These are phyloP conservation scores for Huso huso DNA, from an alignment of 2,797 vertebrate species.

Conservation along the genomic window DNA sequence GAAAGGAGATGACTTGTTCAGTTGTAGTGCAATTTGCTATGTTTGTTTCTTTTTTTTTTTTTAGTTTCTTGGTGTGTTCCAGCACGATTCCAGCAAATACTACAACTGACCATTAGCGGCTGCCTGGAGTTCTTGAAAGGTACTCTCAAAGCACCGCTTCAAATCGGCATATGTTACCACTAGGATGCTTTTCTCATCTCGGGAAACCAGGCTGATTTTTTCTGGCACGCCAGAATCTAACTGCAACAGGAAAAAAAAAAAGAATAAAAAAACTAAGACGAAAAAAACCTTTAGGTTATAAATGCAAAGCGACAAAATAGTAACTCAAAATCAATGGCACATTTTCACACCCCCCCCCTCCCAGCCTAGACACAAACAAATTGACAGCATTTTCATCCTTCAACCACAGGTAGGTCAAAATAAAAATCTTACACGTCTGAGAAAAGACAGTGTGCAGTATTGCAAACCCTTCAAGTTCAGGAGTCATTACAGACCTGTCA, in stretches of 20 bases:
- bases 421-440: too few species aligned
- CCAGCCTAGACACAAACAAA: too few species aligned
- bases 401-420: too few species aligned
- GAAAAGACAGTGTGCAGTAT: too few species aligned
- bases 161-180: slow-evolving; percentile 98
- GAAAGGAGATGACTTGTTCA: slow-evolving; percentile 71
- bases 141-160: slow-evolving; percentile 98
- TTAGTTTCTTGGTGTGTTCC: slow-evolving; percentile 58
- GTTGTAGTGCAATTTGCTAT: slow-evolving; percentile 91
- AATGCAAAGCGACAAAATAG: too few species aligned
- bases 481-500: too few species aligned
- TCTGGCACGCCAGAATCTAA: slow-evolving; percentile 95
- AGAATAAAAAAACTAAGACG: slow-evolving; percentile 19
- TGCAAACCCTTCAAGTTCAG: too few species aligned
- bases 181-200: slow-evolving; percentile 96
- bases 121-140: slow-evolving; percentile 96
- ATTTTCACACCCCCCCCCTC: too few species aligned
- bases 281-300: too few species aligned
- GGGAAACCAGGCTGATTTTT: slow-evolving; percentile 97
- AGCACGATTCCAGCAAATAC: slow-evolving; percentile 63
- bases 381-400: too few species aligned
- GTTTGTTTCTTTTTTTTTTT: slow-evolving; percentile 28
- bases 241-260: slow-evolving; percentile 57
- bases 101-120: slow-evolving; percentile 93
- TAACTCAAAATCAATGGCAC: too few species aligned